Evolutionary conservation across 2,888 invertebrate species (phyloP), one percentile per base, ranked within the genome.

Genomic region (Eristalinus sepulchralis): DNA sequence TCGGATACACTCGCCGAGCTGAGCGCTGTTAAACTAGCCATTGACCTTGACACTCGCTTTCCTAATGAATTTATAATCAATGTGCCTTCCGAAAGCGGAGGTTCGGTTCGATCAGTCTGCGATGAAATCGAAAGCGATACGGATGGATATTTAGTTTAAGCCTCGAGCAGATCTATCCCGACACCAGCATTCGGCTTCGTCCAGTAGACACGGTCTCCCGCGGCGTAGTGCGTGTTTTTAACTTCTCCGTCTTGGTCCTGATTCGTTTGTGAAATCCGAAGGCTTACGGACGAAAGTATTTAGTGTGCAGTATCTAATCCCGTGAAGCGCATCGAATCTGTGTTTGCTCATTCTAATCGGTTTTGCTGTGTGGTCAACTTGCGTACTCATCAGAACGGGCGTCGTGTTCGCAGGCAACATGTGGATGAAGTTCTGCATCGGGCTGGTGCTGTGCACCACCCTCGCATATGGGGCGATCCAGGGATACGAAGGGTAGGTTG

Each of bases 41-140:
- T 89, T 90, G 90, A 92, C 91, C 91, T 92, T 92, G 91, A 92
- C 91, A 92, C 92, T 92, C 90, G 90, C 91, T 90, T 91, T 90
- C 89, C 90, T 89, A 77, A 83, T 66, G 79, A 81, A 82, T 83
- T 84, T 88, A 77, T 88, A 84, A 79, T 88, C 77, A 75, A 81
- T 80, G 76, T 84, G 68, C 62, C 79, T 80, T 87, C 92, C 89
- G 90, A 90, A 89, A 91, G 90, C 89, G 89, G 87, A 89, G 89
- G 83, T 89, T 89, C 84, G 53, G 75, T 64, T 67, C 68, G 83
- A 89, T 91, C 91, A 92, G 92, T 92, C 92, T 90, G 89, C 89
- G 88, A 89, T 89, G 90, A 90, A 89, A 90, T 88, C 91, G 90
- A 91, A 90, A 91, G 90, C 91, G 89, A 88, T 90, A 89, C 92